Base-by-base conservation (phyloP, 2,797 vertebrate species). In the Epinephelus coioides region DNA sequence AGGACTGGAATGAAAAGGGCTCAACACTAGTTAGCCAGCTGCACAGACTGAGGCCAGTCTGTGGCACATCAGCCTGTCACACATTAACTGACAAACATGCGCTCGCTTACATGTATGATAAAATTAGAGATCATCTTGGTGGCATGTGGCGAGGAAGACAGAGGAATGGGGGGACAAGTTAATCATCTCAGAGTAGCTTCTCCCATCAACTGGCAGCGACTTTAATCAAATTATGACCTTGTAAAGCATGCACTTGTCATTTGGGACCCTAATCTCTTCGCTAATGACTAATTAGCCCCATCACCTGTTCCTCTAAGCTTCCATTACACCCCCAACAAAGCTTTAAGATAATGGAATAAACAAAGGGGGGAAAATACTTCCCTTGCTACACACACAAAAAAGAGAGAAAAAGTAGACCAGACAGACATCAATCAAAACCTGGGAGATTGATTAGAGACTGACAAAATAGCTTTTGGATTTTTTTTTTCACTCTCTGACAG, bases 221-320 rank as follows among this genome's bases (percentile, higher is more conserved):
- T 96, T 95, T 95, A 96, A 96, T 96, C 93, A 96, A 95, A 95
- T 96, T 92, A 95, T 96, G 95, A 95, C 95, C 95, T 95, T 95
- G 95, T 95, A 95, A 95, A 95, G 91, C 91, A 93, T 92, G 92
- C 94, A 93, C 92, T 93, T 95, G 94, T 95, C 95, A 95, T 93
- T 92, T 91, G 95, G 94, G 95, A 95, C 91, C 90, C 86, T 89
- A 93, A 93, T 95, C 89, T 95, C 92, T 86, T 91, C 43, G 77
- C 93, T 95, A 95, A 96, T 95, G 95, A 96, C 91, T 95, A 96
- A 96, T 96, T 96, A 96, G 93, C 93, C 93, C 90, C 91, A 94
- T 96, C 94, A 95, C 95, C 94, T 95, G 94, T 94, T 95, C 89
- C 86, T 88, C 83, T 83, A 91, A 92, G 91, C 94, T 92, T 95